Percentiles rank a stretch among this genome's conserved stretches.
phyloP scores from a whole-genome alignment of 2,888 invertebrate genomes.

The Polyommatus iphigenia region DNA sequence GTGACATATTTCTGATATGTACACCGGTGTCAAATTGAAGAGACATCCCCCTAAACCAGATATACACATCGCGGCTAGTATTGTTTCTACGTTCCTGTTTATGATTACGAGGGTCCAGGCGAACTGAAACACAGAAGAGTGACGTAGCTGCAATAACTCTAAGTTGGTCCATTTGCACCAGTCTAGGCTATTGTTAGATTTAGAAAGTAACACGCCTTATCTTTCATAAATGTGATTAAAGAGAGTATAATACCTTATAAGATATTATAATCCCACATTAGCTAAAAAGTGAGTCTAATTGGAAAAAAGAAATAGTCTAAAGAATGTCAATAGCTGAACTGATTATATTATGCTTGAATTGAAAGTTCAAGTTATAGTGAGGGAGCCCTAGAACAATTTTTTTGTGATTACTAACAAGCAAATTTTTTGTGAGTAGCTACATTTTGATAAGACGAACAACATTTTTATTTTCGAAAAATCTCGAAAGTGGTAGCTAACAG shows the following conservation, averaged over 20 bases:
- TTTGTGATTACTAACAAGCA: no score
- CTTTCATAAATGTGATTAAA: background rate
- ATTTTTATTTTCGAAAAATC: no score
- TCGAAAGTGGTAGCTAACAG: no score
- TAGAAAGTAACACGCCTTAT: background rate
- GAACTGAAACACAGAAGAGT: constrained; percentile 46
- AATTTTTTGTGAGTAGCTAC: no score
- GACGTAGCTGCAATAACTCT: background rate
- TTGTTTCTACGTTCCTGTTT: constrained; percentile 51
- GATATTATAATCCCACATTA: background rate
- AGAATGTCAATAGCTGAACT: no score
- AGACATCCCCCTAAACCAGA: constrained; percentile 53
- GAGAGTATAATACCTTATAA: background rate
- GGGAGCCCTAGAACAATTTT: no score
- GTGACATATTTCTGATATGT: constrained; percentile 44
- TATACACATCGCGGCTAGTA: constrained; percentile 53
- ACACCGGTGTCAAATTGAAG: constrained; percentile 50
- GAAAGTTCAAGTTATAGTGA: no score
- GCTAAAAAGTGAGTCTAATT: background rate
- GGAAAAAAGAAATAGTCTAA: background rate
- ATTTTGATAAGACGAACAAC: no score
- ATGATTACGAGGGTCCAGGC: constrained; percentile 54
- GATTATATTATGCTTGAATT: no score
- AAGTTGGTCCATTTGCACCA: background rate
- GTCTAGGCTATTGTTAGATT: no score